These are phyloP conservation scores for Xiphophorus couchianus DNA, from an alignment of 2,113 vertebrate species.

Conservation along the genomic window DNA sequence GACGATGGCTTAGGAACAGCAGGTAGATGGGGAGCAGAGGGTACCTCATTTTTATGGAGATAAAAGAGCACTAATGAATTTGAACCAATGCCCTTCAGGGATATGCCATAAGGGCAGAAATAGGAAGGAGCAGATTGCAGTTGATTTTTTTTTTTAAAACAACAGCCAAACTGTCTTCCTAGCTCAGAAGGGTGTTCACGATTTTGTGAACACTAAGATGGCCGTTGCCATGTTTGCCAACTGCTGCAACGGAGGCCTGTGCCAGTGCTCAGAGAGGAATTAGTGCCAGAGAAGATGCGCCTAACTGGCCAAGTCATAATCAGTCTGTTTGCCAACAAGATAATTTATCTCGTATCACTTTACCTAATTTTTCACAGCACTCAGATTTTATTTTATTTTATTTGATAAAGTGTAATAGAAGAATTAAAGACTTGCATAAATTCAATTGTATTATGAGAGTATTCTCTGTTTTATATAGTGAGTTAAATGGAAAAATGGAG, in stretches of 20 bases:
- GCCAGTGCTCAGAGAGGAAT: slow-evolving; percentile 53
- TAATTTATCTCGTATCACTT: slow-evolving; percentile 51
- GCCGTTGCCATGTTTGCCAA: slow-evolving; percentile 56
- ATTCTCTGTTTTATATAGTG: neutral
- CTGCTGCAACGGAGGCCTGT: slow-evolving; percentile 46
- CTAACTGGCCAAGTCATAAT: slow-evolving; percentile 42
- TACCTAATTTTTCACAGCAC: slow-evolving; percentile 40
- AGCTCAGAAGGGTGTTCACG: slow-evolving; percentile 60
- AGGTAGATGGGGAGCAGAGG: slow-evolving; percentile 65
- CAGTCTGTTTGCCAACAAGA: slow-evolving; percentile 41
- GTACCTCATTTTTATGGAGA: slow-evolving; percentile 71
- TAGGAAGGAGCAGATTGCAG: slow-evolving; percentile 65
- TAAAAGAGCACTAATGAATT: slow-evolving; percentile 73
- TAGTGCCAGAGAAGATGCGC: slow-evolving; percentile 57
- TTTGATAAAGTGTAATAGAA: slow-evolving; percentile 6
- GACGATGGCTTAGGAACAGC: slow-evolving; percentile 55
- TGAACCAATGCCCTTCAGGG: slow-evolving; percentile 68
- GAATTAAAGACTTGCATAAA: neutral
- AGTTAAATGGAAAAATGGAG: too few relatives aligned
- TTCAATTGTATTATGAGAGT: neutral
- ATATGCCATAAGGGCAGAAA: slow-evolving; percentile 66
- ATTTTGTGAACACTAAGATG: slow-evolving; percentile 63
- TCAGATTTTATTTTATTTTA: neutral
- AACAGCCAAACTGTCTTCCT: slow-evolving; percentile 65
- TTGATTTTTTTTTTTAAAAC: slow-evolving; percentile 53